Base-by-base conservation (phyloP, 2,113 vertebrate species). In the Eulemur rufifrons region DNA sequence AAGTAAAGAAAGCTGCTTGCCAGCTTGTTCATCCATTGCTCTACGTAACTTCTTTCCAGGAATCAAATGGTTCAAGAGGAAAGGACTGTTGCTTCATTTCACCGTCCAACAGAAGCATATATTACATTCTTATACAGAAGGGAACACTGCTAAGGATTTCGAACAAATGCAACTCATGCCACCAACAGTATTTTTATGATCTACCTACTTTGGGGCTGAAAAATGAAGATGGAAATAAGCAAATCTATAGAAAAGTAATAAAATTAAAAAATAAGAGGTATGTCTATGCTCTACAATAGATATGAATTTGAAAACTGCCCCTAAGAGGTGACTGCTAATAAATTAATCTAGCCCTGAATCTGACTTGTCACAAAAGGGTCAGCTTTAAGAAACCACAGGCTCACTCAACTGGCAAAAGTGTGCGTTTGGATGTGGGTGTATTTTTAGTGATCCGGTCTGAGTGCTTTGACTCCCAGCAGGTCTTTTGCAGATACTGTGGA, bases 141-240 rank as follows among this genome's bases (percentile, higher is more conserved):
- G 61, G 34, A 50, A 45, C 47, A 5, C 15, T 63, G 20, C n/a
- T 39, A 45, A 74, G 59, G 66, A 4, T 91, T 32, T 29, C 76
- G 13, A 66, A 34, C 56, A 59, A 78, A 47, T 6, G 8, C 64
- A 93, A 20, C n/a, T 63, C 74, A 37, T 6, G 23, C 76, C 29
- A 69, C 59, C 74, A 47, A 10, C 1, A 37, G 18, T 59, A 25
- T 21, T 64, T 59, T 85, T 47, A 71, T 56, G 23, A 86, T 5
- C 73, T 77, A 45, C 25, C n/a, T 45, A 61, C 34, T 52, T 29
- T 25, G 34, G 77, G 59, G 39, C 85, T 92, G 47, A 37, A 95
- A 89, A 90, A n/a, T 42, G 76, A 88, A 95, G 77, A 64, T 87
- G 47, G 85, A 61, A 95, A 85, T 47, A 88, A 78, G 76, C 66